These are phyloP conservation scores for Apaloderma vittatum DNA, from an alignment of 2,113 vertebrate genomes.

Conservation along the genomic window DNA sequence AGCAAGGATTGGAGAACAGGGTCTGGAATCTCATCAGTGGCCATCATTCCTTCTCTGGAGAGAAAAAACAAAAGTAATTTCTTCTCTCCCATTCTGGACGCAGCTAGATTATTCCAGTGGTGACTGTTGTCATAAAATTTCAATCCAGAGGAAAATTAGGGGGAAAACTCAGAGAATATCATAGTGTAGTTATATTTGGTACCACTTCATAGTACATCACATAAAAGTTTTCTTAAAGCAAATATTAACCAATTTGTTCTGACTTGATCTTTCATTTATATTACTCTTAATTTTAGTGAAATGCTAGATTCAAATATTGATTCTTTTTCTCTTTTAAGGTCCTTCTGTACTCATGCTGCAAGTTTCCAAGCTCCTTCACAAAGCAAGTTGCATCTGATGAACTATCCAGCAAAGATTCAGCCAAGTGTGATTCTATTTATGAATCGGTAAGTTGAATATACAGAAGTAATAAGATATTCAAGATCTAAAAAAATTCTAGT, in stretches of 20 bases:
- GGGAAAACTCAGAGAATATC: neutral
- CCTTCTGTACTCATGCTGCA: accelerated
- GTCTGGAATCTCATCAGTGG: neutral
- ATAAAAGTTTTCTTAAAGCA: neutral
- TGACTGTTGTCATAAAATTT: neutral
- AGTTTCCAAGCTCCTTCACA: neutral
- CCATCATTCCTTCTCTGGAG: neutral
- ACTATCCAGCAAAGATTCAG: neutral
- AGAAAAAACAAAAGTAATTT: neutral
- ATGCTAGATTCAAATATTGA: neutral
- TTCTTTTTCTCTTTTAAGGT: neutral
- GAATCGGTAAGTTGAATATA: neutral
- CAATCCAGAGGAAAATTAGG: neutral
- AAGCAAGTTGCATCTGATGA: neutral
- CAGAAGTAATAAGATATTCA: neutral
- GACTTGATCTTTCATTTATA: neutral
- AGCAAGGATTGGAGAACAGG: neutral
- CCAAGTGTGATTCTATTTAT: neutral
- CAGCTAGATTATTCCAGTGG: neutral
- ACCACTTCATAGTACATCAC: accelerated
- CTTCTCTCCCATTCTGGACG: neutral
- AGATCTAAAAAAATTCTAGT: neutral
- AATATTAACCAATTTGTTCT: neutral
- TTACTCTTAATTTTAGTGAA: neutral
- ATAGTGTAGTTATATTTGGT: neutral